Evolutionary conservation across 1,140 invertebrate genomes (phyloP).

Genomic region (Triops longicaudatus): DNA sequence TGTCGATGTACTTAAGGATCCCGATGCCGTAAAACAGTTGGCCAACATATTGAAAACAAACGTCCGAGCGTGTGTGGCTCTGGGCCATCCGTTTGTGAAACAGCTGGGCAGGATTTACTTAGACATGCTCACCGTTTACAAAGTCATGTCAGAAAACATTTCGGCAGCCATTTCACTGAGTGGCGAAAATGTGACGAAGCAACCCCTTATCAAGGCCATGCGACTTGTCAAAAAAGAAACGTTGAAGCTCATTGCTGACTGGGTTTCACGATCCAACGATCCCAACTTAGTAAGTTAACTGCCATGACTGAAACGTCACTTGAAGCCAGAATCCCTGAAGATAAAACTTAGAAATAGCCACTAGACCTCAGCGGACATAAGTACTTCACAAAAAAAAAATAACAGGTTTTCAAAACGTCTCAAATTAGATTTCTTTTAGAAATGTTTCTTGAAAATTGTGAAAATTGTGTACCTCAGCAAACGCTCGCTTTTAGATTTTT

Average conservation of each 20-base stretch:
- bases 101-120: constrained; percentile 90
- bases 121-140: constrained; percentile 99
- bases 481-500: too few species aligned
- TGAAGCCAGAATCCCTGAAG: too few species aligned
- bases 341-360: too few species aligned
- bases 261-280: constrained; percentile 87
- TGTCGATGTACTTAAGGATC: constrained; percentile 91
- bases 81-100: constrained; percentile 91
- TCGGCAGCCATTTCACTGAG: constrained; percentile 89
- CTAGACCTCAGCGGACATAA: too few species aligned
- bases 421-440: too few species aligned
- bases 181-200: constrained; percentile 92
- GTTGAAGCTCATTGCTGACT: constrained; percentile 93
- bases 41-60: constrained; percentile 98
- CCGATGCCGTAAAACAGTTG: constrained; percentile 92
- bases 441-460: too few species aligned
- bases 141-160: constrained; percentile 98
- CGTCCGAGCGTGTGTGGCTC: constrained; percentile 91
- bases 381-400: too few species aligned
- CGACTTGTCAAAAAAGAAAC: constrained; percentile 98
- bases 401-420: constrained; percentile 28
- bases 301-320: too few species aligned
- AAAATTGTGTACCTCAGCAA: too few species aligned
- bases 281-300: constrained; percentile 51
- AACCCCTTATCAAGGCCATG: constrained; percentile 97